These are phyloP conservation scores for Mesocentrotus franciscanus DNA, from an alignment of 53 echinoderm and acorn worm genomes.

Conservation along the genomic window DNA sequence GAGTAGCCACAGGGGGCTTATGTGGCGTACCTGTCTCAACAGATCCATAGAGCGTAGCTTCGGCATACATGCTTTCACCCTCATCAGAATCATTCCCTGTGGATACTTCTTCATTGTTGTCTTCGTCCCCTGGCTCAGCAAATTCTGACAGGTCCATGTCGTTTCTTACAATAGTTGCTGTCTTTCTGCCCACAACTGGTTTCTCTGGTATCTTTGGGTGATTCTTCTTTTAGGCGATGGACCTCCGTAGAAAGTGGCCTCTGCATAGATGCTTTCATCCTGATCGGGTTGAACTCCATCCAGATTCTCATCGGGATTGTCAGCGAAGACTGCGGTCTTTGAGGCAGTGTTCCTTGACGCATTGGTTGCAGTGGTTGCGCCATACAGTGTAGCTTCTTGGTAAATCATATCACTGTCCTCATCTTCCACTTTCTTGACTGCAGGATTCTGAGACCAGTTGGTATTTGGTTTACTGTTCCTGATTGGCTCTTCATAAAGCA, in stretches of 20 bases:
- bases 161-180: conserved; percentile 46
- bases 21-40: neutral
- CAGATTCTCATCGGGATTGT: conserved; percentile 4
- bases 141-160: conserved; percentile 40
- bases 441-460: neutral
- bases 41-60: conserved; percentile 39
- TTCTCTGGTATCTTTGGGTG: neutral
- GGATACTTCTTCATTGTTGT: neutral
- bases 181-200: conserved; percentile 51
- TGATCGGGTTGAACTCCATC: neutral
- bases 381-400: conserved; percentile 21
- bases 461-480: neutral
- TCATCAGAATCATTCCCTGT: neutral
- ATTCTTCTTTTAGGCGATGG: neutral
- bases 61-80: conserved; percentile 44
- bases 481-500: conserved; percentile 32
- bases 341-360: neutral
- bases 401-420: conserved; percentile 55
- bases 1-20: conserved; percentile 39
- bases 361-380: neutral
- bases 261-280: conserved; percentile 61
- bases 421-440: neutral
- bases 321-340: conserved; percentile 34
- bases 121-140: conserved; percentile 9
- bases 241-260: conserved; percentile 44